These are phyloP conservation scores for Acanthornis magna DNA, from an alignment of 2,797 vertebrate species.

Conservation along the genomic window DNA sequence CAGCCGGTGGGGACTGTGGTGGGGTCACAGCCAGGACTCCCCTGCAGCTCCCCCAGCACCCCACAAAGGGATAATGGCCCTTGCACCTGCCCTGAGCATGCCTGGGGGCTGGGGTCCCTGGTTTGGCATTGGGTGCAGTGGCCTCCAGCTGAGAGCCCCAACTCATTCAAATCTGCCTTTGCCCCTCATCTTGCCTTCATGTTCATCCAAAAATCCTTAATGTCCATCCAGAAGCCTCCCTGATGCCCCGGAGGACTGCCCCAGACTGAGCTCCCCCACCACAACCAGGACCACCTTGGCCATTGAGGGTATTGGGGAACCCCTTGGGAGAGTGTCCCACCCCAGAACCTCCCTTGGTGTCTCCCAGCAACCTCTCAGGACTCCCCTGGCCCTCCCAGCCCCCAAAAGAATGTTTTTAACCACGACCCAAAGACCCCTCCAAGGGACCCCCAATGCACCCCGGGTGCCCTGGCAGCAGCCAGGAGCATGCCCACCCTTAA, in stretches of 20 bases:
- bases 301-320: background rate
- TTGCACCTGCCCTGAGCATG: rapidly evolving
- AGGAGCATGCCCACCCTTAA: too few species aligned
- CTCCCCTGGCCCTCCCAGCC: background rate
- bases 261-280: background rate
- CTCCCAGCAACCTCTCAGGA: background rate
- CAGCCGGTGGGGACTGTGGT: background rate
- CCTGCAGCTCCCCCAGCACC: background rate
- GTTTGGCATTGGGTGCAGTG: background rate
- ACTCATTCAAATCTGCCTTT: background rate
- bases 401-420: background rate
- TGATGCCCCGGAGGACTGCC: background rate
- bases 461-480: background rate
- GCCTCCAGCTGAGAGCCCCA: background rate
- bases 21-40: background rate
- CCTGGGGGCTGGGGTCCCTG: background rate
- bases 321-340: background rate
- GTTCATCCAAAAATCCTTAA: rapidly evolving
- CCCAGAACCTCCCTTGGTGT: background rate
- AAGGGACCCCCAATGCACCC: background rate
- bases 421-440: background rate
- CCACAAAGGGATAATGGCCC: background rate
- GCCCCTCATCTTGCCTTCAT: background rate
- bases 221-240: background rate
- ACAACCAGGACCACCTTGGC: background rate